Evolutionary conservation across 2,888 invertebrate species (phyloP).

Genomic region (Melinaea marsaeus): DNA sequence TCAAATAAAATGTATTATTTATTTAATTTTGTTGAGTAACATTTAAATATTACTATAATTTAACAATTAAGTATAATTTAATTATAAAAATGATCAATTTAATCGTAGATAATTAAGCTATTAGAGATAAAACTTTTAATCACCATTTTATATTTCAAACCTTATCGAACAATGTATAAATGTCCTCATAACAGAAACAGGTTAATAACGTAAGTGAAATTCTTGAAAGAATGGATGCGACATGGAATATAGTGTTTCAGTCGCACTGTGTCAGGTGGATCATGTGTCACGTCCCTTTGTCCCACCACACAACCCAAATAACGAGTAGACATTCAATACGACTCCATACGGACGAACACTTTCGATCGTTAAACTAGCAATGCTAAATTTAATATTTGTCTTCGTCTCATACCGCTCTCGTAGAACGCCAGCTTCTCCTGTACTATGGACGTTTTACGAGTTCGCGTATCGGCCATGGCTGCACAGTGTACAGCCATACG

Average conservation of each 20-base stretch:
- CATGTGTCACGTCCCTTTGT: constrained; percentile 68
- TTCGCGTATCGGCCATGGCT: constrained; percentile 67
- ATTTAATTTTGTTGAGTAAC: no score
- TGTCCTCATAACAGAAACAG: not conserved
- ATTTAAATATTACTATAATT: no score
- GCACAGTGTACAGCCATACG: constrained; percentile 41
- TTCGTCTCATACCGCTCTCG: constrained; percentile 64
- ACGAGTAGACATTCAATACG: constrained; percentile 65
- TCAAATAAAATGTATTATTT: no score
- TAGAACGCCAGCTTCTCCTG: constrained; percentile 74
- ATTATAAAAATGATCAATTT: no score
- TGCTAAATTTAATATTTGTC: constrained; percentile 13
- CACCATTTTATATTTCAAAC: no score
- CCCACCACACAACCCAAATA: constrained; percentile 67
- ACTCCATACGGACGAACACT: constrained; percentile 51
- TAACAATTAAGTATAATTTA: no score
- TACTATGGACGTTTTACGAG: constrained; percentile 69
- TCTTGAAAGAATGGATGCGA: constrained; percentile 40
- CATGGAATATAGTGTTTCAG: constrained; percentile 46
- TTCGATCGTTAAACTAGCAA: constrained; percentile 53
- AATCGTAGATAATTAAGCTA: no score
- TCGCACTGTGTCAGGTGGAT: constrained; percentile 57
- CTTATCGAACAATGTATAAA: no score
- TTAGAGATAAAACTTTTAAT: no score
- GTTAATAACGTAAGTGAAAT: constrained; percentile 29